These are phyloP conservation scores for Toxotes chatareus DNA, from an alignment of 2,113 vertebrate genomes.

Conservation along the genomic window DNA sequence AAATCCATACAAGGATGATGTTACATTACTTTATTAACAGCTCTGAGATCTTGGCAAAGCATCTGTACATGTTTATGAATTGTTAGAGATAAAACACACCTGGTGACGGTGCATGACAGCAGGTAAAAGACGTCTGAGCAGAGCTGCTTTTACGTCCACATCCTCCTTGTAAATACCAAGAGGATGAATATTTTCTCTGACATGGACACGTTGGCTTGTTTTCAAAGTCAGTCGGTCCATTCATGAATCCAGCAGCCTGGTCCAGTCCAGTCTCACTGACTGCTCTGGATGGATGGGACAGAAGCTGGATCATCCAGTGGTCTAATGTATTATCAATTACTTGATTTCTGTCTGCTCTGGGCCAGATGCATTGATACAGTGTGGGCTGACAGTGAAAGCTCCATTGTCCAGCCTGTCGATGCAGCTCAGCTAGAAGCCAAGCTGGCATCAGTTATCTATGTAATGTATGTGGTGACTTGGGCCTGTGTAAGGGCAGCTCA, in stretches of 20 bases:
- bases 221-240: slow-evolving; percentile 6
- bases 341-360: slow-evolving; percentile 46
- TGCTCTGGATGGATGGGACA: slow-evolving; percentile 44
- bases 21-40: too few species aligned
- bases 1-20: too few species aligned
- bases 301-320: slow-evolving; percentile 36
- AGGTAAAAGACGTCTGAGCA: neutral
- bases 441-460: slow-evolving; percentile 27
- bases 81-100: neutral
- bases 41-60: too few species aligned
- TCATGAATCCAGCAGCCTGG: neutral
- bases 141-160: neutral
- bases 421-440: slow-evolving; percentile 33
- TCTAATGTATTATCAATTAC: slow-evolving; percentile 68
- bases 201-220: neutral
- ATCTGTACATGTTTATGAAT: too few species aligned
- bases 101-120: neutral
- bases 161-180: neutral
- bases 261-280: slow-evolving; percentile 16
- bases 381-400: slow-evolving; percentile 55
- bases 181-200: neutral
- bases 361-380: slow-evolving; percentile 39
- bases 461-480: slow-evolving; percentile 30
- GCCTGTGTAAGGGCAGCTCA: slow-evolving; percentile 30
- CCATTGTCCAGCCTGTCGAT: slow-evolving; percentile 57